Conservation (phyloP, 2,113 vertebrate species). For the Antechinus stuartii region DNA sequence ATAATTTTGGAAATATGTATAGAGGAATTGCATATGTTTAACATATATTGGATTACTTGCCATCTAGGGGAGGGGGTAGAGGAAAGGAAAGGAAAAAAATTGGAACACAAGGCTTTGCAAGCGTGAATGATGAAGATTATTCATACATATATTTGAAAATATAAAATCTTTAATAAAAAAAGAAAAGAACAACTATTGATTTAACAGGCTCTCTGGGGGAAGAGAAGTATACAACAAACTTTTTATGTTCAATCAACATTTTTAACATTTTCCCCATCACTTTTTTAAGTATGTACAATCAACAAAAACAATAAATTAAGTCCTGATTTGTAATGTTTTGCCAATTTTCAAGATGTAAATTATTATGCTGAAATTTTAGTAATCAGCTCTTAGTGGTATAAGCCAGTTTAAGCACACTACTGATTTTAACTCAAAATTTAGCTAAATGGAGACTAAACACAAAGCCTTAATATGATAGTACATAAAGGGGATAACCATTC, state of each 20-base stretch:
- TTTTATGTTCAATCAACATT: not conserved
- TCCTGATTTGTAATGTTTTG: not conserved
- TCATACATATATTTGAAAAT: no score
- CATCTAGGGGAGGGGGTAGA: no score
- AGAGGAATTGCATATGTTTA: no score
- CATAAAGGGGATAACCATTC: not conserved
- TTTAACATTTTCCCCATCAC: not conserved
- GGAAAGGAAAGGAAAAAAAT: no score
- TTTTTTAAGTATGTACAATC: not conserved
- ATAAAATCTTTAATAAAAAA: no score
- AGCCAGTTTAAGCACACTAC: not conserved
- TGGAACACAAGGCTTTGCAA: no score
- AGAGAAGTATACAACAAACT: not conserved
- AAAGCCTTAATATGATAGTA: not conserved
- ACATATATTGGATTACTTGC: no score
- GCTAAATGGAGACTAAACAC: not conserved
- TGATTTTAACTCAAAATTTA: not conserved
- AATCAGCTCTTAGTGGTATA: not conserved
- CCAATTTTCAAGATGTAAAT: not conserved
- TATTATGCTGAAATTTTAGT: not conserved
- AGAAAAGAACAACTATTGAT: no score
- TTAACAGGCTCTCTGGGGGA: no score
- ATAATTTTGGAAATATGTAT: no score
- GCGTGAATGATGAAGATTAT: no score
- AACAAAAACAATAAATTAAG: not conserved